A percentile compares a stretch with the other conserved stretches of the same genome.
Conservation (phyloP, 2,888 invertebrate species). For the Quadroppia sp. region DNA sequence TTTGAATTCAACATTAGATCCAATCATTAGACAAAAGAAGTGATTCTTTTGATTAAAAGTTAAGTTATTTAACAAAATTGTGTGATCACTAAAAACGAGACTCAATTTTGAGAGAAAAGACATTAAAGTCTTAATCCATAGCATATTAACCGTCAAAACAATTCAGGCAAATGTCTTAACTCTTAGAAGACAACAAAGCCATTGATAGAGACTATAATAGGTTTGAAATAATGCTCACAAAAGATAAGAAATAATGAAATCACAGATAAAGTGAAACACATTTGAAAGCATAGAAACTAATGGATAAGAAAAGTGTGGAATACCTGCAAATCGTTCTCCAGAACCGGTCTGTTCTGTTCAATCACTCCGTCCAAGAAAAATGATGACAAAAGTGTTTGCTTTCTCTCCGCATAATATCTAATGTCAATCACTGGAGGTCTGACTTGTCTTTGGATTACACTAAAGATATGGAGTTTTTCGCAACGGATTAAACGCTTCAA, state of each 20-base stretch:
- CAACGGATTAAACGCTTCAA: conserved; percentile 68
- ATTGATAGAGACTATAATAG: background rate
- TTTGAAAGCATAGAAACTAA: background rate
- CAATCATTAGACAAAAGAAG: too few relatives aligned
- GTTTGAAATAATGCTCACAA: too few relatives aligned
- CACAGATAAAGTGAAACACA: background rate
- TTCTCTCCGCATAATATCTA: conserved; percentile 82
- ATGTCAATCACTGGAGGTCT: conserved; percentile 66
- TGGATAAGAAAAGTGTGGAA: background rate
- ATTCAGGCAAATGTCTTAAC: too few relatives aligned
- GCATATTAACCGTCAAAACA: background rate
- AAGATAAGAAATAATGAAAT: too few relatives aligned
- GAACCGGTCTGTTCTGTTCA: conserved; percentile 61
- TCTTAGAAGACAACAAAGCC: background rate
- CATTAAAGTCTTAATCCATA: background rate
- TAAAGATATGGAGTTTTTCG: conserved; percentile 87
- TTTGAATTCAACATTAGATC: too few relatives aligned
- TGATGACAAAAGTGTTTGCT: conserved; percentile 62
- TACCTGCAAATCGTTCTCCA: conserved; percentile 8
- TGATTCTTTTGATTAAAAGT: too few relatives aligned
- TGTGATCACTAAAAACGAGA: too few relatives aligned
- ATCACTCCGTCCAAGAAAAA: conserved; percentile 85
- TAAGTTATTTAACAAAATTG: too few relatives aligned
- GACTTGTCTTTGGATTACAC: conserved; percentile 67
- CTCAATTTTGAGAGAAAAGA: too few relatives aligned